Conservation (phyloP, 2,113 vertebrate genomes). For the Malaclemys terrapin region DNA sequence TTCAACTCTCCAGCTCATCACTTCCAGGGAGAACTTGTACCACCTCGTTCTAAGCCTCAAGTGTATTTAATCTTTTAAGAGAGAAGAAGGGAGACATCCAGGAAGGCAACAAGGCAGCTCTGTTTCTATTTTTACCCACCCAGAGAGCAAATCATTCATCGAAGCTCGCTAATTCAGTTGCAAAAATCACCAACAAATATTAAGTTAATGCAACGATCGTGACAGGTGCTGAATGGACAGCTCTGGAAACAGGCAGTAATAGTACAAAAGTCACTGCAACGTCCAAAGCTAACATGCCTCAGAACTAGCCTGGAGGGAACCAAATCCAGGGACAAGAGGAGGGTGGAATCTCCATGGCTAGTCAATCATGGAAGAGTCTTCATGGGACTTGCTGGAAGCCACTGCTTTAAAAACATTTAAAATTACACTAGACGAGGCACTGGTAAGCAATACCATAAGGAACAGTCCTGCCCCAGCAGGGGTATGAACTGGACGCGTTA, state of each 20-base stretch:
- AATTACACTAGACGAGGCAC: background rate
- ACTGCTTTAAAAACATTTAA: background rate
- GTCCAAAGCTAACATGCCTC: background rate
- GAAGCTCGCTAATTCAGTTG: background rate
- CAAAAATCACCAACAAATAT: background rate
- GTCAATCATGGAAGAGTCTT: background rate
- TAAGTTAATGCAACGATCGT: background rate
- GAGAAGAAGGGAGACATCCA: conserved; percentile 62
- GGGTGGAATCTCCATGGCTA: background rate
- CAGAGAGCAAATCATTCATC: background rate
- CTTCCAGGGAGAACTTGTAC: conserved; percentile 26
- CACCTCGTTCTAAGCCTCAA: background rate
- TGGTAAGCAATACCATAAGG: background rate
- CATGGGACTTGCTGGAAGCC: background rate
- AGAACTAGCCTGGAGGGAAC: background rate
- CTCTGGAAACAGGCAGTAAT: background rate
- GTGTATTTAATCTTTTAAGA: background rate
- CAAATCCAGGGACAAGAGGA: no score
- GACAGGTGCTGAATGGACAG: conserved; percentile 45
- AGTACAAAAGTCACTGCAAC: background rate
- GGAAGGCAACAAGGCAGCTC: conserved; percentile 62
- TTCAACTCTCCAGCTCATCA: conserved; percentile 23
- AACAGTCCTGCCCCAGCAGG: background rate
- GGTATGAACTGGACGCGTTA: background rate
- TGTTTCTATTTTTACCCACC: conserved; percentile 60